phyloP scores from a whole-genome alignment of 2,113 vertebrate species.

The Chionomys nivalis region DNA sequence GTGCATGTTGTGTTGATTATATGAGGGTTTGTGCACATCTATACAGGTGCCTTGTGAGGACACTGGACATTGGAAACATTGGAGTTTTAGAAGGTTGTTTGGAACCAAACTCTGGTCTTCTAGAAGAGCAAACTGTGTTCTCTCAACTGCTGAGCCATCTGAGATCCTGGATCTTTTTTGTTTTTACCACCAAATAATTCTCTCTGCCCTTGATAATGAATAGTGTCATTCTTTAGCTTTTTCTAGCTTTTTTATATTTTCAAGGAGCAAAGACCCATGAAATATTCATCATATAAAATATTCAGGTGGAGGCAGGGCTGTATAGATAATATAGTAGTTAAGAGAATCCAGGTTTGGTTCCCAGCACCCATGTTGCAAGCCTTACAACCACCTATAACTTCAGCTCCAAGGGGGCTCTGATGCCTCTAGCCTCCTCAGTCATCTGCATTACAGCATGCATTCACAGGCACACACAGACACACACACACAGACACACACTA shows the following conservation, averaged over 20 bases:
- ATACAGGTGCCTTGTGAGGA: no score
- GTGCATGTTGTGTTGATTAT: no score
- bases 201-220: slow-evolving; percentile 36
- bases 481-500: background rate
- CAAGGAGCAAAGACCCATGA: slow-evolving; percentile 45
- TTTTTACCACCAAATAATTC: background rate
- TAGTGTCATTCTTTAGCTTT: slow-evolving; percentile 37
- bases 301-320: background rate
- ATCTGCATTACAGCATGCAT: background rate
- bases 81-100: no score
- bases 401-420: background rate
- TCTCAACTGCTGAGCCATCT: no score
- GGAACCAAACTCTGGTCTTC: no score
- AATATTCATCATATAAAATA: slow-evolving; percentile 58
- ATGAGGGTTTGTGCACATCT: no score
- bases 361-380: background rate
- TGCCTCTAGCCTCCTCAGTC: background rate
- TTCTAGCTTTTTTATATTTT: background rate
- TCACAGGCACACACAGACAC: background rate
- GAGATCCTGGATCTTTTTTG: no score
- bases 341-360: background rate
- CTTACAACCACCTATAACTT: background rate
- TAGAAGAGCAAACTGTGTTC: no score
- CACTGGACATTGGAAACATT: no score
- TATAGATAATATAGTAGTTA: background rate